Evolutionary conservation across 2,888 invertebrate species (phyloP).

Genomic region (Ichneumon xanthorius): DNA sequence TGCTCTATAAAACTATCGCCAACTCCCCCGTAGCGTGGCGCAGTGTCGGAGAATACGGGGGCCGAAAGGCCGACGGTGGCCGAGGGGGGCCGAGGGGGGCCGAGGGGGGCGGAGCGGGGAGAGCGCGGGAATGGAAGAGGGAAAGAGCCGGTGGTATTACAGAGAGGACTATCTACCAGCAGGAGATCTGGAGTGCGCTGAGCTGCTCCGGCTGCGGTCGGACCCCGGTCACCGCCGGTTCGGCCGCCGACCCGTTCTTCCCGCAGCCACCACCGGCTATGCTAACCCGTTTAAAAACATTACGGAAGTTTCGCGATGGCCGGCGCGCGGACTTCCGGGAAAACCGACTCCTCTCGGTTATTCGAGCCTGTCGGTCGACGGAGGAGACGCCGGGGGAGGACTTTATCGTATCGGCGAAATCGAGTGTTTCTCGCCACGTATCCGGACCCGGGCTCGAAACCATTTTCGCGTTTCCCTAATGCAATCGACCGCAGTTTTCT

Average conservation of each 20-base stretch:
- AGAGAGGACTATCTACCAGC: slow-evolving; percentile 37
- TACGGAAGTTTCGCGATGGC: slow-evolving; percentile 63
- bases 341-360: slow-evolving; percentile 54
- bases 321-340: slow-evolving; percentile 55
- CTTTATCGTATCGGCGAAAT: slow-evolving; percentile 43
- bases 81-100: slow-evolving; percentile 28
- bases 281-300: slow-evolving; percentile 69
- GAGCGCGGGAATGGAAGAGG: slow-evolving; percentile 33
- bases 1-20: slow-evolving; percentile 74
- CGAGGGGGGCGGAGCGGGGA: slow-evolving; percentile 8
- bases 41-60: background rate
- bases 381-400: background rate
- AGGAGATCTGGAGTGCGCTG: slow-evolving; percentile 57
- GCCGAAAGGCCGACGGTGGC: background rate
- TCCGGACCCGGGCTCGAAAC: slow-evolving; percentile 37
- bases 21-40: slow-evolving; percentile 61
- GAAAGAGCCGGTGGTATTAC: slow-evolving; percentile 20
- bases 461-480: slow-evolving; percentile 60
- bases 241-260: slow-evolving; percentile 33
- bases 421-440: slow-evolving; percentile 50
- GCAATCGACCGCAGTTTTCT: slow-evolving; percentile 54
- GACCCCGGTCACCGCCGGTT: slow-evolving; percentile 57
- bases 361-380: slow-evolving; percentile 24
- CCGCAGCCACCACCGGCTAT: slow-evolving; percentile 52
- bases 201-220: slow-evolving; percentile 62